Conservation (phyloP, 2,888 invertebrate species). For the Drosophila neoperkinsi region DNA sequence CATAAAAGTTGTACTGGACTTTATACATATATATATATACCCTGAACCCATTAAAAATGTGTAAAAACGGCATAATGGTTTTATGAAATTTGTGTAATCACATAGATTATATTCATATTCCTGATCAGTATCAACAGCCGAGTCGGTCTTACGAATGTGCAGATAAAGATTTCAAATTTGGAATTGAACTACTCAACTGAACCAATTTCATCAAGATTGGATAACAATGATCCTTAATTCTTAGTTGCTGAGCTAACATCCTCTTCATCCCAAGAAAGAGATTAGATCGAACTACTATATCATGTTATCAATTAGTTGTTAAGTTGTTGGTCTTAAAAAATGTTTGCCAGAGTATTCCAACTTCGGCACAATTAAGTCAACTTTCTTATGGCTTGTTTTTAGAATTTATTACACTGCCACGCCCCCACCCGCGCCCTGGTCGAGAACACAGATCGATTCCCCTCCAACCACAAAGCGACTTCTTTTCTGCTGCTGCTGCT, state of each 20-base stretch:
- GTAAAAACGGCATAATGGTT: background rate
- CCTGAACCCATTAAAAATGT: background rate
- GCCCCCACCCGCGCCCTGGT: constrained; percentile 13
- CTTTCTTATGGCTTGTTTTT: constrained; percentile 24
- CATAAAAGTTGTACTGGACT: constrained; percentile 59
- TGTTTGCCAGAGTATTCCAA: constrained; percentile 7
- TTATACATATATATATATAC: background rate
- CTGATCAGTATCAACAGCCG: background rate
- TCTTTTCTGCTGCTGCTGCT: constrained; percentile 18
- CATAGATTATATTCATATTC: background rate
- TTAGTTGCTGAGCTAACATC: no score
- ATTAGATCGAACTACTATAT: background rate
- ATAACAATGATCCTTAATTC: no score
- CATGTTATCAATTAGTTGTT: background rate
- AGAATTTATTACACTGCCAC: constrained; percentile 62
- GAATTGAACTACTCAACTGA: background rate
- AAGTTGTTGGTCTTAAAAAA: no score
- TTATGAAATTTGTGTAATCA: background rate
- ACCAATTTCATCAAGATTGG: no score
- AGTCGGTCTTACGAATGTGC: background rate
- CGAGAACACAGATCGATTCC: background rate
- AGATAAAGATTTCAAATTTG: background rate
- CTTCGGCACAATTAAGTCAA: background rate
- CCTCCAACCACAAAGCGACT: constrained; percentile 20
- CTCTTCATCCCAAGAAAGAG: background rate